phyloP scores from a whole-genome alignment of 2,888 invertebrate species.

The Lasioglossum malachurum region DNA sequence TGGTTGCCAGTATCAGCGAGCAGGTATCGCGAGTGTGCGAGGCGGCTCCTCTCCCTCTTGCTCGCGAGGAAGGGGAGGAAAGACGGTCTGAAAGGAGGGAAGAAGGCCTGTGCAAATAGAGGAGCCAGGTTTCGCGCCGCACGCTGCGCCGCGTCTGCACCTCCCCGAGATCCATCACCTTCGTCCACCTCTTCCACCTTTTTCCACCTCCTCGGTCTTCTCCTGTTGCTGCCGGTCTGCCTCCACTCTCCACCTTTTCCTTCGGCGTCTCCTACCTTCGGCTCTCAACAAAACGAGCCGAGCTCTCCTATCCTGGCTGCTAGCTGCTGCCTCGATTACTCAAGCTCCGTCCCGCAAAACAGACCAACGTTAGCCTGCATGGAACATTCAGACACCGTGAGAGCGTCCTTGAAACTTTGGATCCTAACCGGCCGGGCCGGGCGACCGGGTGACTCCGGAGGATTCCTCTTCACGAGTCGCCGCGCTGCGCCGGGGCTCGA shows the following conservation, averaged over 20 bases:
- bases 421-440: conserved; percentile 25
- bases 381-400: conserved; percentile 64
- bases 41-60: conserved; percentile 59
- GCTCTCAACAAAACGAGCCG: conserved; percentile 53
- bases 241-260: conserved; percentile 65
- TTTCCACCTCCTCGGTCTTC: conserved; percentile 49
- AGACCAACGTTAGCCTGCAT: conserved; percentile 42
- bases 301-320: conserved; percentile 45
- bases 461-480: conserved; percentile 31
- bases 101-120: conserved; percentile 78
- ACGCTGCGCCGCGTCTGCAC: conserved; percentile 75
- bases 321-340: conserved; percentile 59
- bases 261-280: conserved; percentile 56
- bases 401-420: conserved; percentile 61
- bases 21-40: conserved; percentile 70
- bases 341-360: conserved; percentile 60
- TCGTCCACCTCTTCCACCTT: conserved; percentile 55
- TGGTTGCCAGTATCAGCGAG: conserved; percentile 39
- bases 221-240: conserved; percentile 42
- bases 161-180: conserved; percentile 79
- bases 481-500: background rate
- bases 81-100: conserved; percentile 67
- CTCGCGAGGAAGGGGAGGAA: conserved; percentile 56
- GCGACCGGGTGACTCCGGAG: conserved; percentile 11
- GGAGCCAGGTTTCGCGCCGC: conserved; percentile 79